These are phyloP conservation scores for Hypothenemus hampei DNA, from an alignment of 1,140 invertebrate species.

Conservation along the genomic window DNA sequence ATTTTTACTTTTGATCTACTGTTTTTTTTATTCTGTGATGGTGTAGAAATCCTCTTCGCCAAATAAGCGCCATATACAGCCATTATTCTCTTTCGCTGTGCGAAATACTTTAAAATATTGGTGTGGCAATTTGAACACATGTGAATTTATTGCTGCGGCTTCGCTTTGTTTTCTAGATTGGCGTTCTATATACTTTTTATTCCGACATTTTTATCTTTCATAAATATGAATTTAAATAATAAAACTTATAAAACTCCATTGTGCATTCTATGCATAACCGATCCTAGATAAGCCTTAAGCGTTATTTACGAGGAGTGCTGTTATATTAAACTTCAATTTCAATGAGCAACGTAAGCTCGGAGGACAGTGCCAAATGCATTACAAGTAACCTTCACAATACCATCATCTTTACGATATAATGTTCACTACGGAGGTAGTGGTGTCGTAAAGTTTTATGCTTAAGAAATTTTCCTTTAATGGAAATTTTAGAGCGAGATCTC, in stretches of 20 bases:
- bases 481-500: not conserved
- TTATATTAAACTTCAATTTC: too few relatives aligned
- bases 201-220: too few relatives aligned
- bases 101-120: slow-evolving; percentile 15
- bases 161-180: slow-evolving; percentile 3
- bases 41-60: slow-evolving; percentile 7
- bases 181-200: too few relatives aligned
- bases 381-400: not conserved
- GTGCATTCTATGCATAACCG: too few relatives aligned
- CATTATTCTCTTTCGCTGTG: slow-evolving; percentile 10
- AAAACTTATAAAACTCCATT: too few relatives aligned
- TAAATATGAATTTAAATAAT: too few relatives aligned
- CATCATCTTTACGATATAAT: not conserved
- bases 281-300: too few relatives aligned
- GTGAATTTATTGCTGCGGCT: slow-evolving; percentile 9
- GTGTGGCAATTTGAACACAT: slow-evolving; percentile 5
- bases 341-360: too few relatives aligned
- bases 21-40: slow-evolving; percentile 2
- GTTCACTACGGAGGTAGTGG: not conserved
- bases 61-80: slow-evolving; percentile 12
- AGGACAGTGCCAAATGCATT: not conserved
- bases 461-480: not conserved
- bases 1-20: slow-evolving; percentile 22
- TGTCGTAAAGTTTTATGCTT: not conserved
- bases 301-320: too few relatives aligned